A percentile compares a stretch with the other conserved stretches of the same genome.
These are phyloP conservation scores for Megaceryle torquata DNA, from an alignment of 2,113 vertebrate species.

Conservation along the genomic window DNA sequence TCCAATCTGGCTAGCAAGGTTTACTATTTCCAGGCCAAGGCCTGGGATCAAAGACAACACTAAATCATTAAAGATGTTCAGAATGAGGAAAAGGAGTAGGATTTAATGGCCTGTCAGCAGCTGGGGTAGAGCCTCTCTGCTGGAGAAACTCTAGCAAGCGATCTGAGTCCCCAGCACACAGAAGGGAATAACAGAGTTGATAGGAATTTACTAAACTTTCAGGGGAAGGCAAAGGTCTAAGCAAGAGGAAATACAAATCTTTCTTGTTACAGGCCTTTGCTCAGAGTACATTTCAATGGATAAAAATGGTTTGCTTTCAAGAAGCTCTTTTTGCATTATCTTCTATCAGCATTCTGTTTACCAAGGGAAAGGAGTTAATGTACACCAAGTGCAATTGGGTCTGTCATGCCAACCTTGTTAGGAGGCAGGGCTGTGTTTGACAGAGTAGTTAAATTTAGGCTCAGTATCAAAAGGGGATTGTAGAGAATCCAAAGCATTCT, in stretches of 20 bases:
- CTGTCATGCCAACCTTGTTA: not conserved
- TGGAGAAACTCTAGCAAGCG: not conserved
- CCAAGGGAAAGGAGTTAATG: not conserved
- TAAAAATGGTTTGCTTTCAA: not conserved
- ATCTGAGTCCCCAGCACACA: not conserved
- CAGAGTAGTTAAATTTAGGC: not conserved
- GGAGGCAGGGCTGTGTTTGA: not conserved
- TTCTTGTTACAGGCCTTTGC: not conserved
- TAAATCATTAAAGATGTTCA: not conserved
- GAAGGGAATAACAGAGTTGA: not conserved
- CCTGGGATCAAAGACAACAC: not conserved
- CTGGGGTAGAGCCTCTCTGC: not conserved
- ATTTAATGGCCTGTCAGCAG: slow-evolving; percentile 11
- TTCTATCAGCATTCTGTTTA: not conserved
- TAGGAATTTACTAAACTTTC: not conserved
- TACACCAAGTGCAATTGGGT: not conserved
- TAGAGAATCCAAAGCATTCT: not conserved
- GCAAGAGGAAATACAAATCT: not conserved
- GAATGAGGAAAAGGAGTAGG: not conserved
- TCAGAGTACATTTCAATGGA: not conserved
- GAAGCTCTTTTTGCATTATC: not conserved
- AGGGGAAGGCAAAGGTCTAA: not conserved
- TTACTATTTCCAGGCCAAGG: not conserved
- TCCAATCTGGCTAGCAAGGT: not conserved
- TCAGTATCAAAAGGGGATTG: not conserved